Base-by-base conservation (phyloP, 2,888 invertebrate species). In the Zygothrica quintamaculata region DNA sequence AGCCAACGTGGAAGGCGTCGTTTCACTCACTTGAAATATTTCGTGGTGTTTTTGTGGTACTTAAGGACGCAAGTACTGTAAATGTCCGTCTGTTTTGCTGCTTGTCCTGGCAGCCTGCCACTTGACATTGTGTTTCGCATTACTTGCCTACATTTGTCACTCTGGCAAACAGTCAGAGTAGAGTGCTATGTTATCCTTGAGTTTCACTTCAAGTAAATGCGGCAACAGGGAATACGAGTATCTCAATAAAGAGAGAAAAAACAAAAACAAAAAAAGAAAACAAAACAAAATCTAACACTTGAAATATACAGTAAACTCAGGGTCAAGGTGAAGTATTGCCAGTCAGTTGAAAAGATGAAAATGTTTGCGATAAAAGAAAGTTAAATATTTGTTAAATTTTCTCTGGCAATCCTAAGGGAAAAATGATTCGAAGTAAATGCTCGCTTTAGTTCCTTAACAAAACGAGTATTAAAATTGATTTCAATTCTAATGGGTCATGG, bases 301-400 rank as follows among this genome's bases (percentile, higher is more conserved):
- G 39, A 68, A 68, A 52, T 68, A 59, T 57, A n/a, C 74, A 58
- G 13, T 59, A 13, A 47, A 42, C 64, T 64, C 59, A 74, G 48
- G 74, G 69, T 74, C 77, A 74, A 74, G 77, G 74, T 77, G 65
- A 74, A 60, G 57, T 52, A 44, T 59, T 43, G 39, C 34, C 29
- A 51, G 40, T 43, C 36, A 7, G 15, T 33, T 37, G 12, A n/a
- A 3, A 6, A 9, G 5, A n/a, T 7, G 15, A 16, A 8, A 4
- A 42, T 11, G 29, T 29, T 7, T 5, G 3, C 18, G 18, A 22
- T 22, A 22, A 22, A 22, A 2, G 18, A 1, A 18, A 9, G 3
- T n/a, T 6, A 11, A 34, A 48, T 16, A 47, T 47, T 40, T 55
- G 34, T 34, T 25, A 43, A 34, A 26, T 46, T 47, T 42, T 51